These are phyloP conservation scores for Buphagus erythrorhynchus DNA, from an alignment of 2,797 vertebrate genomes.

Conservation along the genomic window DNA sequence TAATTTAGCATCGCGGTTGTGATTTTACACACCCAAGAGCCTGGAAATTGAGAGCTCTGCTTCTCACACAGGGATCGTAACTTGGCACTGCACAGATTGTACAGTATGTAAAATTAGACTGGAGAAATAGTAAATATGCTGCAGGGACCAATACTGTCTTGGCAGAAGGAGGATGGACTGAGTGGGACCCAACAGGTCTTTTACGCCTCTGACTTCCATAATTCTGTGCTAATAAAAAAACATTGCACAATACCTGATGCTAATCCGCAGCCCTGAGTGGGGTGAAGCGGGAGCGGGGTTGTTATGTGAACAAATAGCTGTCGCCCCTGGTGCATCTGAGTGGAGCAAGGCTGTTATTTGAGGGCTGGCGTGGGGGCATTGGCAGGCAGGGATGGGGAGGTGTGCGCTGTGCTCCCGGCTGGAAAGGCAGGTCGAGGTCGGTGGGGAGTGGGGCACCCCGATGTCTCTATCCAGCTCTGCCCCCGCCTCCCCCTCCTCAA, in stretches of 20 bases:
- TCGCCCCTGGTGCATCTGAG: rapidly evolving
- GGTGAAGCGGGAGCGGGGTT: neutral
- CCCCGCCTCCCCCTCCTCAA: neutral
- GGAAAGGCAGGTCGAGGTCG: neutral
- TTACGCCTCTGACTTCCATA: slow-evolving; percentile 63
- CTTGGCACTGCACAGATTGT: slow-evolving; percentile 62
- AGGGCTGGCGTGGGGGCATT: rapidly evolving
- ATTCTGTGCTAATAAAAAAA: slow-evolving; percentile 50
- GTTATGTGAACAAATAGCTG: neutral
- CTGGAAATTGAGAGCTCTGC: slow-evolving; percentile 59
- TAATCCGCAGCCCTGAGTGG: neutral
- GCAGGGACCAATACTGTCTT: slow-evolving; percentile 67
- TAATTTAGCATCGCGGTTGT: slow-evolving; percentile 63
- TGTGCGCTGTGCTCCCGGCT: rapidly evolving
- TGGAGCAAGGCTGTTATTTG: neutral
- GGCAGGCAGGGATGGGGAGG: neutral
- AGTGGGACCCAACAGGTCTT: slow-evolving; percentile 69
- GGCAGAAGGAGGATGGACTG: slow-evolving; percentile 68
- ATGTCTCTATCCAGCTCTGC: neutral
- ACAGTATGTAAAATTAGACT: slow-evolving; percentile 66
- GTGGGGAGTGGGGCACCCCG: rapidly evolving
- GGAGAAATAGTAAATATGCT: slow-evolving; percentile 58
- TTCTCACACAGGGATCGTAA: slow-evolving; percentile 58
- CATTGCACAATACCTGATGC: neutral
- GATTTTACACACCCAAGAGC: slow-evolving; percentile 72